Evolutionary conservation across 2,888 invertebrate genomes (phyloP).

Genomic region (Cremastinae sp.): DNA sequence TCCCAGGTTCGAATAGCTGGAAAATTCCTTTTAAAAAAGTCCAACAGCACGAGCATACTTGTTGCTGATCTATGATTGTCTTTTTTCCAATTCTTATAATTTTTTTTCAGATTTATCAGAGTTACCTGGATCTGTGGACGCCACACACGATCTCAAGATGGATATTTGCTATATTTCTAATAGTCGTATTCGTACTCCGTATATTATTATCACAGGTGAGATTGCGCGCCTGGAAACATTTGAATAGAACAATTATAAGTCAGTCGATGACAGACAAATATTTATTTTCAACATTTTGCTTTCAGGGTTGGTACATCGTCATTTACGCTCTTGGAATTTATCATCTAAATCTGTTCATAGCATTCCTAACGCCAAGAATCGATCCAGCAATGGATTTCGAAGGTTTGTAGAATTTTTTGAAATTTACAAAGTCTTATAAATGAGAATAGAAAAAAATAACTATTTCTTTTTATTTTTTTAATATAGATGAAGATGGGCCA

Average conservation of each 20-base stretch:
- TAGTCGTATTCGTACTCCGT: slow-evolving; percentile 89
- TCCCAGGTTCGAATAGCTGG: slow-evolving; percentile 82
- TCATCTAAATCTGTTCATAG: slow-evolving; percentile 99
- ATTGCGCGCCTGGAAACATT: slow-evolving; percentile 30
- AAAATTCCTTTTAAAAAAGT: not conserved
- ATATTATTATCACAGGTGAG: slow-evolving; percentile 91
- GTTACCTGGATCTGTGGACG: slow-evolving; percentile 92
- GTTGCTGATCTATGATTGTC: too few species aligned
- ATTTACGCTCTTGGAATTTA: slow-evolving; percentile 99
- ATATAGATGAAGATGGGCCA: slow-evolving; percentile 91
- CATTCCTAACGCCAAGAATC: slow-evolving; percentile 99
- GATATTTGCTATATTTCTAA: slow-evolving; percentile 87
- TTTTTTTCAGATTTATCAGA: slow-evolving; percentile 87
- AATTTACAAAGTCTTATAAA: not conserved
- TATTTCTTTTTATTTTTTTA: slow-evolving; percentile 10
- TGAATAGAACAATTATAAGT: not conserved
- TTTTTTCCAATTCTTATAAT: not conserved
- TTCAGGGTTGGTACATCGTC: slow-evolving; percentile 99
- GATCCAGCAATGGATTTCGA: slow-evolving; percentile 98
- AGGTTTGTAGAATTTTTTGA: slow-evolving; percentile 82
- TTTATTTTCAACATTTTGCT: slow-evolving; percentile 65
- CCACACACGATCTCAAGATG: slow-evolving; percentile 91
- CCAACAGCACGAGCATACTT: too few species aligned
- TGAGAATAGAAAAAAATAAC: not conserved
- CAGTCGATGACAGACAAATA: too few species aligned